A percentile compares a stretch with the other conserved stretches of the same genome.
Conservation (phyloP, 1,140 invertebrate species). For the Lepidostoma basale region DNA sequence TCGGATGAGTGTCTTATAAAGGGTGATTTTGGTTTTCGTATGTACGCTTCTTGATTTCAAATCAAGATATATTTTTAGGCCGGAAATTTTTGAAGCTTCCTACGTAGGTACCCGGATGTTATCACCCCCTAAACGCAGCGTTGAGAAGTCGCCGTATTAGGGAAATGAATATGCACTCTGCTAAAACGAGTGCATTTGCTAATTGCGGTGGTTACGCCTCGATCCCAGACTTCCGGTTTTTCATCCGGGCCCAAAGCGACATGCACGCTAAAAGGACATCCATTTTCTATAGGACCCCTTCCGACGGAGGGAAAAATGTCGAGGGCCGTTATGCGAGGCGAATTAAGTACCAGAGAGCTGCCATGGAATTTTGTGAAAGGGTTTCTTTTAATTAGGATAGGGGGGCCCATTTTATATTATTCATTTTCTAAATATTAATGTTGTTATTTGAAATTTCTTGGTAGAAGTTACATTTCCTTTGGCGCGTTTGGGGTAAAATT, state of each 20-base stretch:
- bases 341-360: not conserved
- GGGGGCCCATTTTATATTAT: too few species aligned
- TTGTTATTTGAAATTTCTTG: too few species aligned
- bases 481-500: too few species aligned
- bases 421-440: too few species aligned
- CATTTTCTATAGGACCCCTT: conserved; percentile 1
- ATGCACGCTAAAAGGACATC: conserved; percentile 11
- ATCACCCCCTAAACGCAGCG: conserved; percentile 10
- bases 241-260: not conserved
- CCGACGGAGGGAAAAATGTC: not conserved
- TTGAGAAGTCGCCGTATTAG: not conserved
- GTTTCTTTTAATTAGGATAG: too few species aligned
- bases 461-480: too few species aligned
- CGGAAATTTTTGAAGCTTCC: too few species aligned
- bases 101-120: too few species aligned
- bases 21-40: too few species aligned
- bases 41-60: too few species aligned
- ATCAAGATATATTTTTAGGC: too few species aligned
- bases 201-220: conserved; percentile 11
- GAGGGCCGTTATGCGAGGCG: not conserved
- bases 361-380: not conserved
- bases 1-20: too few species aligned
- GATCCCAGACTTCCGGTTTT: not conserved
- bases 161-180: conserved; percentile 24
- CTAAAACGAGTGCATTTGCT: conserved; percentile 27